Conservation (phyloP, 92 coral and sea anemone species). For the Phenganax stokvisi region DNA sequence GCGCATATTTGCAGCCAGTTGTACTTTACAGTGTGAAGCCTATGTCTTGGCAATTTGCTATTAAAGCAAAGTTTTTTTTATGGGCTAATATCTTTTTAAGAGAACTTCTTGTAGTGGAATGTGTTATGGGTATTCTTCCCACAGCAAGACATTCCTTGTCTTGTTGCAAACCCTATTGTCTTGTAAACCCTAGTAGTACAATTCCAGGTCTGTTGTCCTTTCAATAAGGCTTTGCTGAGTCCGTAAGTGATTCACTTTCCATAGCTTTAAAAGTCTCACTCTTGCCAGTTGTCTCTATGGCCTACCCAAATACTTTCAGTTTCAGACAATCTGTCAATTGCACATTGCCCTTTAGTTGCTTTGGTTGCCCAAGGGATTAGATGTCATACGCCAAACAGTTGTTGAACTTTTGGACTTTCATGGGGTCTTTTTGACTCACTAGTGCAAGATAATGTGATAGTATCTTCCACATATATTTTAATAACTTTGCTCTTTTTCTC, state of each 20-base stretch:
- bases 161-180: background rate
- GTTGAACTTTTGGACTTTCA: conserved; percentile 4
- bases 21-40: background rate
- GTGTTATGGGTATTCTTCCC: background rate
- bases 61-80: conserved; percentile 4
- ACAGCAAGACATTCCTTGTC: conserved; percentile 1
- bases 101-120: background rate
- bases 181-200: conserved; percentile 2
- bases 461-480: conserved; percentile 1
- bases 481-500: background rate
- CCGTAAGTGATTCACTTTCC: conserved; percentile 21
- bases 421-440: background rate
- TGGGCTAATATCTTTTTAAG: background rate
- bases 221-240: background rate
- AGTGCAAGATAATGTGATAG: background rate
- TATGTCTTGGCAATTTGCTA: background rate
- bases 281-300: conserved; percentile 32
- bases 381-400: conserved; percentile 3
- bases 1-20: too few species aligned
- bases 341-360: conserved; percentile 23
- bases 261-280: background rate
- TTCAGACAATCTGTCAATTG: conserved; percentile 30
- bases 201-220: background rate
- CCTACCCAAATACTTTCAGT: conserved; percentile 17
- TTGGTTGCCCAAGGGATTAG: conserved; percentile 16